Evolutionary conservation across 2,113 vertebrate species (phyloP), one percentile per base, ranked within the genome.

Genomic region (Narcine bancroftii): DNA sequence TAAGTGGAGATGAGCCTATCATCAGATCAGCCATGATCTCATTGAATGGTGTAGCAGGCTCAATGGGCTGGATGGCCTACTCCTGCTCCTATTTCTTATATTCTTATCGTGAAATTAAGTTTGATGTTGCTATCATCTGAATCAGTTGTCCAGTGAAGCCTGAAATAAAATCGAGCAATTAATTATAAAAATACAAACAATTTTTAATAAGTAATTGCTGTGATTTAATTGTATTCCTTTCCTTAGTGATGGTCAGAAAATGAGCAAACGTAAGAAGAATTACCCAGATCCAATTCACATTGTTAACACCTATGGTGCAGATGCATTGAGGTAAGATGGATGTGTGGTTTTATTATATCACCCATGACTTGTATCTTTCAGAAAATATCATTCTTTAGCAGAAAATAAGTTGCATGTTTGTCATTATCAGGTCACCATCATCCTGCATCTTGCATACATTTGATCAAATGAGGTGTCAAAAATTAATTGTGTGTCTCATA

Each of bases 231-330:
- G 63, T 91, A 39, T 91, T 91, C 24, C 45, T 24, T 17, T 87
- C 33, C 39, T 81, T 94, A 99, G 99, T 93, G 99, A 99, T 95
- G 99, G 99, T 92, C 99, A 99, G 93, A 99, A 99, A 95, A 99
- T 99, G 99, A 99, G 98, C 95, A 99, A 99, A 94, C 97, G 98
- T 63, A 99, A 99, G 95, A 99, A 99, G 97, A 99, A 99, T 94
- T 99, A 99, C 73, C 99, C 99, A 0, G 98, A 99, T 93, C 98
- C 99, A 0, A 94, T 95, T 92, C 92, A 95, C 7, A 93, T 99
- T 92, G 97, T 99, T 93, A 94, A 97, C 92, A 96, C 83, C 93
- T 99, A 99, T 0, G 98, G 98, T 76, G 98, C 99, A 0, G 99
- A 99, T 93, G 98, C 99, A 21, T 97, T 99, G 93, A 97, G 99